Conservation (phyloP, 2,113 vertebrate species). For the Calidris pugnax region DNA sequence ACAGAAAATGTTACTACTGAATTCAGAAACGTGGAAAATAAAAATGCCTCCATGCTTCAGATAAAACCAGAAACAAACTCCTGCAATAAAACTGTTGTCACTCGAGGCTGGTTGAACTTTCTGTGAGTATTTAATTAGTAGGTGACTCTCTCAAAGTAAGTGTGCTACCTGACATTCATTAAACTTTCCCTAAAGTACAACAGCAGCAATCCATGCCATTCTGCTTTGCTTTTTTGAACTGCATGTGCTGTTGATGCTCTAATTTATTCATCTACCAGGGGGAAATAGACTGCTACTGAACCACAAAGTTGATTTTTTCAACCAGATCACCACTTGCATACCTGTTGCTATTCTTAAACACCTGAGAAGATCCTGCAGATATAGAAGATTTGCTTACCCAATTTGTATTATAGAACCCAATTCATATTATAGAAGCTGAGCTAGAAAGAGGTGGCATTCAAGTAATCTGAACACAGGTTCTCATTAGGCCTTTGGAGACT, state of each 20-base stretch:
- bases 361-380: not conserved
- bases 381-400: not conserved
- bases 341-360: not conserved
- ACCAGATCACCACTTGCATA: not conserved
- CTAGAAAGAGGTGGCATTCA: not conserved
- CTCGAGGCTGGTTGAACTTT: not conserved
- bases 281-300: not conserved
- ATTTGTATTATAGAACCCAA: not conserved
- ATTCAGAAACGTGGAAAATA: not conserved
- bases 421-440: not conserved
- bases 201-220: not conserved
- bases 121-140: not conserved
- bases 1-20: not conserved
- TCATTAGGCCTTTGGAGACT: not conserved
- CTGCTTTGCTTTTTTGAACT: not conserved
- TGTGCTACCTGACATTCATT: not conserved
- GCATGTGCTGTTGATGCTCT: not conserved
- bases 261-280: not conserved
- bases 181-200: not conserved
- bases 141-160: not conserved
- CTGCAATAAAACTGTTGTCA: not conserved
- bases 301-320: not conserved
- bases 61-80: not conserved
- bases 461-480: not conserved
- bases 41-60: not conserved